phyloP scores from a whole-genome alignment of 2,797 vertebrate species.

The Rhinoraja longicauda region DNA sequence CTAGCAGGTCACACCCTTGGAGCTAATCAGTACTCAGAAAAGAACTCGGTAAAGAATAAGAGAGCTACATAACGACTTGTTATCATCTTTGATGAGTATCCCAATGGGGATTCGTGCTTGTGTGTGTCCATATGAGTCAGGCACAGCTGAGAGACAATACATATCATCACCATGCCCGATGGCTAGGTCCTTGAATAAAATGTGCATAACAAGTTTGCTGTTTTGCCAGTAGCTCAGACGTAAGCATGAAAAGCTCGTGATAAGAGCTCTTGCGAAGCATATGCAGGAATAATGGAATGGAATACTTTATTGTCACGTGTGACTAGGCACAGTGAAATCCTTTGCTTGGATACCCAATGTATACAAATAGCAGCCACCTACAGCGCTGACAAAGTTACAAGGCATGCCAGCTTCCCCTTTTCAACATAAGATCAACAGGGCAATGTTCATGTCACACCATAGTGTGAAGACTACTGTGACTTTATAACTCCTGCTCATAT shows the following conservation, averaged over 20 bases:
- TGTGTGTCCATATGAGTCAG: conserved; percentile 15
- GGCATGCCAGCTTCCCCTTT: too few relatives aligned
- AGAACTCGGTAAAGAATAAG: neutral
- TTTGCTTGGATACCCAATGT: too few relatives aligned
- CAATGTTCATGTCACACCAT: neutral
- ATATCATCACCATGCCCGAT: neutral
- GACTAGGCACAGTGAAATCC: too few relatives aligned
- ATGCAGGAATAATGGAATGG: neutral
- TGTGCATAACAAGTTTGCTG: neutral
- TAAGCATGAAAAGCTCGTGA: neutral
- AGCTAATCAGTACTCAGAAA: neutral
- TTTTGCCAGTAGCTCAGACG: neutral
- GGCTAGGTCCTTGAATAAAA: neutral
- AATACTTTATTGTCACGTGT: too few relatives aligned
- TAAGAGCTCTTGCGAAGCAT: neutral
- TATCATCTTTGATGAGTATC: conserved; percentile 8
- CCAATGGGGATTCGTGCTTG: neutral
- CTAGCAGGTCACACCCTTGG: neutral
- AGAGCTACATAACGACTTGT: conserved; percentile 18
- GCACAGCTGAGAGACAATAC: conserved; percentile 7
- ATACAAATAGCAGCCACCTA: too few relatives aligned
- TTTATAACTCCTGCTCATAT: too few relatives aligned
- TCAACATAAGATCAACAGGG: neutral
- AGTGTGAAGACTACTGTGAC: neutral
- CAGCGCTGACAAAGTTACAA: too few relatives aligned